A percentile compares a stretch with the other conserved stretches of the same genome.
These are phyloP conservation scores for Sturmia bella DNA, from an alignment of 2,888 invertebrate species.

Conservation along the genomic window DNA sequence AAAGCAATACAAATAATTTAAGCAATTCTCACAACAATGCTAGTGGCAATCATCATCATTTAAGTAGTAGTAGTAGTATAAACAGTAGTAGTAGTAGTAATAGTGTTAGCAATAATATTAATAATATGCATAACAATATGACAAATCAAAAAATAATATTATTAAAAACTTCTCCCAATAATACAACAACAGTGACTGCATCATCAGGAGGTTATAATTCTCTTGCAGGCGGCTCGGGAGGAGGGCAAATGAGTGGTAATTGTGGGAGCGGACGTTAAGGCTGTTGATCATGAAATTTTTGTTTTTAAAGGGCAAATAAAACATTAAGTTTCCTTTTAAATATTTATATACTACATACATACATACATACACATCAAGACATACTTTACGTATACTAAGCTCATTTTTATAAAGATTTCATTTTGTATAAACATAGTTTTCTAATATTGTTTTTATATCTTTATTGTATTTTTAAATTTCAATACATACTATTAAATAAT, in stretches of 20 bases:
- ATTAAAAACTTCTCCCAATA: slow-evolving; percentile 75
- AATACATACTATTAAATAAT: slow-evolving; percentile 9
- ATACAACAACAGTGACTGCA: slow-evolving; percentile 49
- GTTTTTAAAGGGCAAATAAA: slow-evolving; percentile 2
- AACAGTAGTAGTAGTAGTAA: slow-evolving; percentile 39
- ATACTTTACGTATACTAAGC: neutral
- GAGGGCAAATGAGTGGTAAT: slow-evolving; percentile 1
- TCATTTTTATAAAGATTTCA: slow-evolving; percentile 5
- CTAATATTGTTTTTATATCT: slow-evolving; percentile 31
- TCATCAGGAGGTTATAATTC: slow-evolving; percentile 62
- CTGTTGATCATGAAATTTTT: neutral
- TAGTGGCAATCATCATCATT: slow-evolving; percentile 60
- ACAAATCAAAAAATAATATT: slow-evolving; percentile 78
- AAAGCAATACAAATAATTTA: slow-evolving; percentile 63
- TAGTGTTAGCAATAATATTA: slow-evolving; percentile 56
- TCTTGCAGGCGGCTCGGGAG: slow-evolving; percentile 13
- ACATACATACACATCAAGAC: neutral
- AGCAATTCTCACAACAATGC: slow-evolving; percentile 60
- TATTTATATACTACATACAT: slow-evolving; percentile 2
- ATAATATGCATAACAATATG: slow-evolving; percentile 54
- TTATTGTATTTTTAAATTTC: slow-evolving; percentile 21
- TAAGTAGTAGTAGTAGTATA: slow-evolving; percentile 38
- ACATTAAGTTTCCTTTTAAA: slow-evolving; percentile 30
- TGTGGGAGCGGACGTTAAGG: slow-evolving; percentile 46
- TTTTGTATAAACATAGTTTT: slow-evolving; percentile 47